Percentiles rank a stretch among this genome's conserved stretches.
Evolutionary conservation across 2,888 invertebrate species (phyloP).

Genomic region (Heliconius erato): DNA sequence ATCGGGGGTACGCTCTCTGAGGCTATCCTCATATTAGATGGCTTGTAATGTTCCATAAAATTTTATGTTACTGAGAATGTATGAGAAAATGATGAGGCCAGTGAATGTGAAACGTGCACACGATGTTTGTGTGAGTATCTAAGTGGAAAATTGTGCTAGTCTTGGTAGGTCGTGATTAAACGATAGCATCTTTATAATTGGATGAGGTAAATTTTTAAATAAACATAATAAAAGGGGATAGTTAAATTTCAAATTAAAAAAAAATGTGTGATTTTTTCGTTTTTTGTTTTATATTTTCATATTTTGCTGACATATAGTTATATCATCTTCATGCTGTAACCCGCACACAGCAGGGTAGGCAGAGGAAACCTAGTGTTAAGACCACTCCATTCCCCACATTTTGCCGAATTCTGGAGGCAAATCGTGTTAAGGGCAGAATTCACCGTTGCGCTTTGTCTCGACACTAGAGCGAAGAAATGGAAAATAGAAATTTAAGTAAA

Average conservation of each 20-base stretch:
- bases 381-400: no score
- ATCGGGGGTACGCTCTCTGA: constrained; percentile 65
- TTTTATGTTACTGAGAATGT: constrained; percentile 35
- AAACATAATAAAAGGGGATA: neutral
- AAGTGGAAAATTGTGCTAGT: constrained; percentile 64
- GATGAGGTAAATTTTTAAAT: constrained; percentile 49
- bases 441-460: no score
- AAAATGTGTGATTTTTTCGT: neutral
- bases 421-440: no score
- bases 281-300: neutral
- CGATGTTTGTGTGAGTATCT: constrained; percentile 59
- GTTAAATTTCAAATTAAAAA: neutral
- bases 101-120: constrained; percentile 52
- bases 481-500: no score
- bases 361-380: no score
- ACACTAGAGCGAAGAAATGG: no score
- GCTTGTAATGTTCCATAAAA: constrained; percentile 25
- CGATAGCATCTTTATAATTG: constrained; percentile 35
- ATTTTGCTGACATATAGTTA: neutral
- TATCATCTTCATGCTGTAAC: no score
- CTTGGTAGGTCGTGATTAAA: constrained; percentile 57
- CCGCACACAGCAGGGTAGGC: no score
- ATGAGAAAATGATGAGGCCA: constrained; percentile 35
- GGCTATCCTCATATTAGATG: constrained; percentile 49
- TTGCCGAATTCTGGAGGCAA: no score